A percentile compares a stretch with the other conserved stretches of the same genome.
Evolutionary conservation across 2,888 invertebrate species (phyloP).

Genomic region (Plemyria rubiginata): DNA sequence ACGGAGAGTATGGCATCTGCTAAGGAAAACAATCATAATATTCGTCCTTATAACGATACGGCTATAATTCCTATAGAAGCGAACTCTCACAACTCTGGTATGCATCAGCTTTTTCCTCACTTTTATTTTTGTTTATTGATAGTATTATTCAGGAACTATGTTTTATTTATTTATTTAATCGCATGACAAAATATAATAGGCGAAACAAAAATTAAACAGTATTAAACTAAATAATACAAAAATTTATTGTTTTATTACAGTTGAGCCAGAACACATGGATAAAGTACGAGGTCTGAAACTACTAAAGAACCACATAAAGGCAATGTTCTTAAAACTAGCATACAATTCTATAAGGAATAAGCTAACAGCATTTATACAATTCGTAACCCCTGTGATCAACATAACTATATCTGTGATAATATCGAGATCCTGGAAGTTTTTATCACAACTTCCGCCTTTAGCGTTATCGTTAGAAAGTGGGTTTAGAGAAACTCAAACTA

Average conservation of each 20-base stretch:
- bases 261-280: constrained; percentile 62
- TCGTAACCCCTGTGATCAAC: constrained; percentile 74
- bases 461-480: constrained; percentile 79
- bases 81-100: constrained; percentile 42
- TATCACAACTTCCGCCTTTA: constrained; percentile 85
- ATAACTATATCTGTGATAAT: constrained; percentile 74
- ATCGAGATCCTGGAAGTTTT: constrained; percentile 76
- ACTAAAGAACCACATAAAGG: constrained; percentile 73
- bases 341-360: constrained; percentile 74
- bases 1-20: constrained; percentile 45
- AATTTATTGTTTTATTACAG: too few relatives aligned
- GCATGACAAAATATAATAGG: too few relatives aligned
- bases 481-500: constrained; percentile 65
- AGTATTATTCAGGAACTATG: neutral
- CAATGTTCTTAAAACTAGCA: constrained; percentile 75
- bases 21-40: constrained; percentile 47
- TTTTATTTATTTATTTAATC: too few relatives aligned
- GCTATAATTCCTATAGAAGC: constrained; percentile 58
- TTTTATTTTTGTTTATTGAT: neutral
- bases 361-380: constrained; percentile 71
- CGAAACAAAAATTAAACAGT: too few relatives aligned
- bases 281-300: constrained; percentile 73
- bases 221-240: too few relatives aligned
- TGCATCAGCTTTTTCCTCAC: neutral
- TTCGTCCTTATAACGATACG: constrained; percentile 48